Conservation (phyloP, 1,140 invertebrate genomes). For the Papilio polytes region DNA sequence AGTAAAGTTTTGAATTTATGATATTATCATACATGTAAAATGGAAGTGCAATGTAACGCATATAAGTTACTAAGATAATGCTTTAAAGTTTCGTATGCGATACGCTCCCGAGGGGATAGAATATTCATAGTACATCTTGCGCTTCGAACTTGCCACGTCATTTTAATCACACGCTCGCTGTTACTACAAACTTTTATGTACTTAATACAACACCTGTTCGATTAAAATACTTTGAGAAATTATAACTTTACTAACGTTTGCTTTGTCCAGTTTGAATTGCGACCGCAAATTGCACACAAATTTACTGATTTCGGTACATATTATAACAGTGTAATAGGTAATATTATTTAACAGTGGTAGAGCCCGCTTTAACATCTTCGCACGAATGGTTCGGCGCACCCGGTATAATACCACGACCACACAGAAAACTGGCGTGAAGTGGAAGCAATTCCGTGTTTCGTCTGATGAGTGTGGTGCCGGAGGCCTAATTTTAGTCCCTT, state of each 20-base stretch:
- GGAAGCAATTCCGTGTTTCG: no score
- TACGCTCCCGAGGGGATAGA: conserved; percentile 22
- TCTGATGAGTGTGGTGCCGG: no score
- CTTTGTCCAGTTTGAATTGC: conserved; percentile 3
- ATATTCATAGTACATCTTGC: conserved; percentile 43
- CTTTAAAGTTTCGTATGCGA: conserved; percentile 19
- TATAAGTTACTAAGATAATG: background rate
- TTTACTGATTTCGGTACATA: background rate
- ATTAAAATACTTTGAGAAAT: conserved; percentile 35
- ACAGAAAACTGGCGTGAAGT: no score
- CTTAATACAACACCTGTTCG: conserved; percentile 38
- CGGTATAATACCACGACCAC: no score
- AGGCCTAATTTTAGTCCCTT: no score
- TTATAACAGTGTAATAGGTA: background rate
- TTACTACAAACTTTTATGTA: conserved; percentile 37
- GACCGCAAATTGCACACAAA: background rate
- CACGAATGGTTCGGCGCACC: no score
- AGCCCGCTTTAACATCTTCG: no score
- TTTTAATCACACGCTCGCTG: conserved; percentile 41
- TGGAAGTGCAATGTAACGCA: background rate
- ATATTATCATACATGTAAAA: background rate
- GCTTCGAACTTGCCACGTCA: conserved; percentile 39
- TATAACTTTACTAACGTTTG: background rate
- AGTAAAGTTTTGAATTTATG: background rate
- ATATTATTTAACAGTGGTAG: no score